Percentiles rank a stretch among this genome's conserved stretches.
Evolutionary conservation across 2,888 invertebrate genomes (phyloP).

Genomic region (Incurvaria masculella): DNA sequence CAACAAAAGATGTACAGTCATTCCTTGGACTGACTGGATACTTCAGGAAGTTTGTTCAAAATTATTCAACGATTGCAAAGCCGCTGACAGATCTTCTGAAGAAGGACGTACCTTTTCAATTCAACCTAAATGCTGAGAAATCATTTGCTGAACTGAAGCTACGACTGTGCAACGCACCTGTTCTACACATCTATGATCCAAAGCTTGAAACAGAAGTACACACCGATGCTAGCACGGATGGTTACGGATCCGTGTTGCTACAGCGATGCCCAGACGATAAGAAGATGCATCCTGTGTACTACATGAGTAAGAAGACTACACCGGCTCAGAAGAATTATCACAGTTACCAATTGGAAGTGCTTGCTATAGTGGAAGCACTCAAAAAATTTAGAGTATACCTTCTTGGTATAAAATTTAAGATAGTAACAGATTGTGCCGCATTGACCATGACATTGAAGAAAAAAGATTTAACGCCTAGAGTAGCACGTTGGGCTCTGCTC

Average conservation of each 20-base stretch:
- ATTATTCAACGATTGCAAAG: conserved; percentile 1
- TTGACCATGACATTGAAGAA: conserved; percentile 17
- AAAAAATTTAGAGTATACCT: conserved; percentile 16
- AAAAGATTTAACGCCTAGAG: conserved; percentile 16
- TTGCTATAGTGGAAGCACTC: conserved; percentile 16
- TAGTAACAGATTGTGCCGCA: conserved; percentile 20
- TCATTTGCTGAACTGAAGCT: conserved; percentile 6
- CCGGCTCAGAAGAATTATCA: conserved; percentile 15
- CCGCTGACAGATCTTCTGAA: background rate
- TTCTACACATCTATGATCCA: conserved; percentile 19
- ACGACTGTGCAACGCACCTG: conserved; percentile 9
- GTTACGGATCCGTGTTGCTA: conserved; percentile 18
- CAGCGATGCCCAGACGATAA: conserved; percentile 16
- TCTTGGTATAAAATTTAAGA: conserved; percentile 16
- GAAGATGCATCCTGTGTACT: conserved; percentile 18
- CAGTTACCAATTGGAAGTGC: conserved; percentile 22
- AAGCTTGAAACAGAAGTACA: conserved; percentile 18
- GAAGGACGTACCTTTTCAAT: background rate
- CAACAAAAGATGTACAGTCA: background rate
- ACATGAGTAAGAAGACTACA: conserved; percentile 16
- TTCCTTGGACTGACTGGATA: conserved; percentile 4
- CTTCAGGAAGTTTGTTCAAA: conserved; percentile 2
- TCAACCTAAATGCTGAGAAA: conserved; percentile 3
- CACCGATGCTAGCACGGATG: conserved; percentile 17
- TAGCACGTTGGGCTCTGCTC: conserved; percentile 21